phyloP scores from a whole-genome alignment of 2,797 vertebrate species.

The Poeciliopsis presidionis region DNA sequence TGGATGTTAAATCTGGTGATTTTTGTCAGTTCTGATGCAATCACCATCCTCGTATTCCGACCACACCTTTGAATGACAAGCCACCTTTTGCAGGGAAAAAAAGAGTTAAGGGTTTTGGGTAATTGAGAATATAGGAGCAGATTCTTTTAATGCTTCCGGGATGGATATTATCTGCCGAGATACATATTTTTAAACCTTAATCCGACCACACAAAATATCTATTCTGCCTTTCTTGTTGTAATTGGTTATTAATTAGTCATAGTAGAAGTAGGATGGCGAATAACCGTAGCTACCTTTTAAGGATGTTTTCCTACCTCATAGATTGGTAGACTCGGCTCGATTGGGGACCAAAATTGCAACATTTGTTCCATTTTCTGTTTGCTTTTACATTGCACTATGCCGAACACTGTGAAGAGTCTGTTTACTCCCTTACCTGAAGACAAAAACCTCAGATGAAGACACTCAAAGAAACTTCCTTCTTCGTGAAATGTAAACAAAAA shows the following conservation, averaged over 20 bases:
- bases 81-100: neutral
- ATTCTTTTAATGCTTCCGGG: neutral
- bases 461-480: neutral
- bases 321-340: neutral
- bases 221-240: neutral
- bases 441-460: neutral
- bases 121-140: neutral
- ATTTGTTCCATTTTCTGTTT: neutral
- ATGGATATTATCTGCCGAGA: neutral
- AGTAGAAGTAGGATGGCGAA: neutral
- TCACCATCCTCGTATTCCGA: constrained; percentile 43
- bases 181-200: neutral
- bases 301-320: neutral
- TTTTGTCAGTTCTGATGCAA: constrained; percentile 59
- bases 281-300: neutral
- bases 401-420: neutral
- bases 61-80: constrained; percentile 46
- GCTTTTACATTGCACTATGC: neutral
- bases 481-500: neutral
- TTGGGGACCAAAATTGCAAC: neutral
- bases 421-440: neutral
- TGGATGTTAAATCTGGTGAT: constrained; percentile 55
- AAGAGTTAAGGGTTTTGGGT: neutral
- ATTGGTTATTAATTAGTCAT: neutral
- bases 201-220: neutral